Evolutionary conservation across 2,113 vertebrate species (phyloP).

Genomic region (Microcebus murinus): DNA sequence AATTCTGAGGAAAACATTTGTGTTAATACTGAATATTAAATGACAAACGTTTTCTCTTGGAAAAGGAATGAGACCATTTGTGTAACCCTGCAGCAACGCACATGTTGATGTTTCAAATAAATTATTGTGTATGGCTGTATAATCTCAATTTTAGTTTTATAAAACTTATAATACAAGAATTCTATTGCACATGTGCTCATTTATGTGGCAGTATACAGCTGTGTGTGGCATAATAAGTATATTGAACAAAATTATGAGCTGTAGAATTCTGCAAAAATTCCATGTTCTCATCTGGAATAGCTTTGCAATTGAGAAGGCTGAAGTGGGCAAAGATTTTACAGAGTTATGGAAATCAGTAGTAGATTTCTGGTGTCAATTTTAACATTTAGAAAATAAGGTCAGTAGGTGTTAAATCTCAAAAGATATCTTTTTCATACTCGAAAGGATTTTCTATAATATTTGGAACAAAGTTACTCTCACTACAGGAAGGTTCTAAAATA

Average conservation of each 20-base stretch:
- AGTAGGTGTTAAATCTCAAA: not conserved
- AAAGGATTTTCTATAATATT: not conserved
- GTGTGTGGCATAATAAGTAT: slow-evolving; percentile 72
- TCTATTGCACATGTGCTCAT: slow-evolving; percentile 70
- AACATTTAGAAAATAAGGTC: slow-evolving; percentile 45
- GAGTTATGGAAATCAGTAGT: slow-evolving; percentile 37
- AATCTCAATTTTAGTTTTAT: slow-evolving; percentile 74
- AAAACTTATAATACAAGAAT: slow-evolving; percentile 66
- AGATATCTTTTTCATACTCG: not conserved
- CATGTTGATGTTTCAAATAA: slow-evolving; percentile 79
- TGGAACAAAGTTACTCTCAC: not conserved
- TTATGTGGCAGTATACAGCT: slow-evolving; percentile 66
- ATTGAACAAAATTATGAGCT: slow-evolving; percentile 77
- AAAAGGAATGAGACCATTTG: slow-evolving; percentile 68
- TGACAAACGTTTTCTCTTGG: slow-evolving; percentile 66
- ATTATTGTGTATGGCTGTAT: slow-evolving; percentile 69
- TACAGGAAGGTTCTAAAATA: not conserved
- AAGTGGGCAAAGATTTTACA: slow-evolving; percentile 59
- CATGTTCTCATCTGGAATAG: slow-evolving; percentile 51
- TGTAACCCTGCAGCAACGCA: slow-evolving; percentile 58
- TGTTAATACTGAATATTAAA: slow-evolving; percentile 72
- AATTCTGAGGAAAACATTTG: slow-evolving; percentile 78
- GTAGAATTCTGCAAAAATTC: slow-evolving; percentile 51
- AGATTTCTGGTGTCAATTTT: slow-evolving; percentile 43
- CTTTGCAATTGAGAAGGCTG: slow-evolving; percentile 53